A percentile compares a stretch with the other conserved stretches of the same genome.
Evolutionary conservation across 1,140 invertebrate genomes (phyloP).

Genomic region (Drosophila trapezifrons): DNA sequence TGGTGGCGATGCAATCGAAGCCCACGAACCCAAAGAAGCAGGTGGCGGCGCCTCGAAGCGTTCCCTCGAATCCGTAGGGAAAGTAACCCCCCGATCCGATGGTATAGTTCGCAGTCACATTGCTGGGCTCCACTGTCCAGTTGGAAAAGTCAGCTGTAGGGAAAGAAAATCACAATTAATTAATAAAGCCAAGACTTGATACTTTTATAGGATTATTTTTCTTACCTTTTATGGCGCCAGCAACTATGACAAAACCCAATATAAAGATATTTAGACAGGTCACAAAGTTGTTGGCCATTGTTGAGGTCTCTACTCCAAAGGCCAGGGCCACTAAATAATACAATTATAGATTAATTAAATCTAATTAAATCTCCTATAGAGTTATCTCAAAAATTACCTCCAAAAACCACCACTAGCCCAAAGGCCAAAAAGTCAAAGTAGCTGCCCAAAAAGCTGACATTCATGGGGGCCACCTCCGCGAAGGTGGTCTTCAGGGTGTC

Average conservation of each 20-base stretch:
- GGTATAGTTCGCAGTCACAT: constrained; percentile 22
- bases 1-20: constrained; percentile 94
- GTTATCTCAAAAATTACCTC: constrained; percentile 80
- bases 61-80: constrained; percentile 88
- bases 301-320: constrained; percentile 93
- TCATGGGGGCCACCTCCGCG: constrained; percentile 85
- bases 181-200: neutral
- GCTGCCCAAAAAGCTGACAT: constrained; percentile 86
- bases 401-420: constrained; percentile 86
- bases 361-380: no score
- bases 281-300: constrained; percentile 92
- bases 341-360: neutral
- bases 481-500: constrained; percentile 85
- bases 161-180: neutral
- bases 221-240: constrained; percentile 90
- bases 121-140: constrained; percentile 49
- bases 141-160: constrained; percentile 62
- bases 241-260: constrained; percentile 92
- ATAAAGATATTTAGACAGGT: constrained; percentile 93
- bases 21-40: constrained; percentile 98
- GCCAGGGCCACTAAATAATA: constrained; percentile 86
- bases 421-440: constrained; percentile 90
- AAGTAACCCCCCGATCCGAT: constrained; percentile 87
- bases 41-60: constrained; percentile 92
- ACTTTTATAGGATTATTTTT: neutral